These are phyloP conservation scores for Petrolisthes cinctipes DNA, from an alignment of 2,888 invertebrate genomes.

Conservation along the genomic window DNA sequence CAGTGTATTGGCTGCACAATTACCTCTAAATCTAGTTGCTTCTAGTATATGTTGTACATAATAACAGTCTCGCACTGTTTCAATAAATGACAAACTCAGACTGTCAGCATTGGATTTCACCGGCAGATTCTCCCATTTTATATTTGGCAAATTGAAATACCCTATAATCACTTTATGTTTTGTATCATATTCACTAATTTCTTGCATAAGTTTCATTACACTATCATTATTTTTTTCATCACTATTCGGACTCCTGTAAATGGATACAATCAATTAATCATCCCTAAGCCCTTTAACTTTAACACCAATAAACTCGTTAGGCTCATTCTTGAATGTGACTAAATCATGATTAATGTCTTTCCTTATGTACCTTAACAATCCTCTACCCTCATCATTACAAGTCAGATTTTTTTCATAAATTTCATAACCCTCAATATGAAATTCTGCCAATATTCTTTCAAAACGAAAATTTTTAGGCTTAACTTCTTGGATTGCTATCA, in stretches of 20 bases:
- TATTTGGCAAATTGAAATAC: conserved; percentile 11
- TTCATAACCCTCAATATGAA: no score
- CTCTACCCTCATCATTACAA: not conserved
- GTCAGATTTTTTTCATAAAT: not conserved
- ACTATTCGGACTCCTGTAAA: not conserved
- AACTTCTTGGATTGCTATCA: not conserved
- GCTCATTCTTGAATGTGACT: not conserved
- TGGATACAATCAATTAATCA: not conserved
- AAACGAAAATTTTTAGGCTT: not conserved
- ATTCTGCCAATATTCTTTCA: not conserved
- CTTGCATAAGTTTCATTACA: not conserved
- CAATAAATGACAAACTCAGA: not conserved
- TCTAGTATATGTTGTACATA: not conserved
- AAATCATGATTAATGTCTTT: not conserved
- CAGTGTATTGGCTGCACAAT: not conserved
- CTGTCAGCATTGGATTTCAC: not conserved
- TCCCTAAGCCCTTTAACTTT: not conserved
- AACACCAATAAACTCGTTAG: not conserved
- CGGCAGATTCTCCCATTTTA: conserved; percentile 15
- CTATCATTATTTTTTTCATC: not conserved
- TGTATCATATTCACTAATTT: not conserved
- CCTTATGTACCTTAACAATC: not conserved
- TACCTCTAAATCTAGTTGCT: conserved; percentile 3
- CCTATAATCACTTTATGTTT: not conserved
- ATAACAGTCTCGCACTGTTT: not conserved